These are phyloP conservation scores for Phanerotoma sp. DNA, from an alignment of 2,888 invertebrate species.

Conservation along the genomic window DNA sequence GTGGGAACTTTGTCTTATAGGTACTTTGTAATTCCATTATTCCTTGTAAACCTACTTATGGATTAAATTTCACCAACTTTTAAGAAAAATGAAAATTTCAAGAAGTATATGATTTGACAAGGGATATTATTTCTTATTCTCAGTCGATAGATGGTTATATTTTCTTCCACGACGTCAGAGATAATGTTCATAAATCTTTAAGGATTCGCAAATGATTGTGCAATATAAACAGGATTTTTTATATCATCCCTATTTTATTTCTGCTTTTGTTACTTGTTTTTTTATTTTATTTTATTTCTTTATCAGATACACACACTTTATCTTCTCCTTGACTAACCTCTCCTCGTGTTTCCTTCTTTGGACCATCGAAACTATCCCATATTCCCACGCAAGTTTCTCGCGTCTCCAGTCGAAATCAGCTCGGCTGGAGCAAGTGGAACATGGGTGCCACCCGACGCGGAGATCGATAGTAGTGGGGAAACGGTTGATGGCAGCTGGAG, in stretches of 20 bases:
- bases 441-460: slow-evolving; percentile 36
- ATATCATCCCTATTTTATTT: not conserved
- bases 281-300: not conserved
- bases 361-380: slow-evolving; percentile 21
- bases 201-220: too few relatives aligned
- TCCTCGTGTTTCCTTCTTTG: slow-evolving; percentile 3
- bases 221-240: not conserved
- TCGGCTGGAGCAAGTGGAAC: slow-evolving; percentile 31
- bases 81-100: too few relatives aligned
- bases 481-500: slow-evolving; percentile 22
- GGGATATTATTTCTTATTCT: too few relatives aligned
- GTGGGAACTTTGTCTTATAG: not conserved
- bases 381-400: slow-evolving; percentile 16
- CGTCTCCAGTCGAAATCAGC: slow-evolving; percentile 29
- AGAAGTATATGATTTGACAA: too few relatives aligned
- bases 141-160: too few relatives aligned
- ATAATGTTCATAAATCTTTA: too few relatives aligned
- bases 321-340: slow-evolving; percentile 9
- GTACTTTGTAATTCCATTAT: slow-evolving; percentile 9
- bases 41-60: not conserved
- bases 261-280: not conserved
- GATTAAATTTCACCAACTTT: slow-evolving; percentile 2
- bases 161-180: too few relatives aligned
- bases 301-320: slow-evolving; percentile 7
- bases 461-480: slow-evolving; percentile 47